Conservation (phyloP, 2,888 invertebrate species). For the Melipona bicolor region DNA sequence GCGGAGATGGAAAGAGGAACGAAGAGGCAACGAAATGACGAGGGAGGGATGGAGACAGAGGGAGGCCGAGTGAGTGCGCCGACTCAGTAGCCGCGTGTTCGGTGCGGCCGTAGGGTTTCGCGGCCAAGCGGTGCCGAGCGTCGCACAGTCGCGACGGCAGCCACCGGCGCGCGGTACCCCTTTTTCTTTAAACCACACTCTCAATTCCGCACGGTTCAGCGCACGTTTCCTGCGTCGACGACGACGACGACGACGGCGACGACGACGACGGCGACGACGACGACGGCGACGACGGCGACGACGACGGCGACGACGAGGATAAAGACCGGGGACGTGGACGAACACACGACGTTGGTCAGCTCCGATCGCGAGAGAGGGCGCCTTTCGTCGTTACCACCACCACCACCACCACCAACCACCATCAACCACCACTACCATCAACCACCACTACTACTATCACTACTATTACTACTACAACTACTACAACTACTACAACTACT, state of each 20-base stretch:
- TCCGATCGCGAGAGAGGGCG: constrained; percentile 60
- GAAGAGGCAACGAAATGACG: constrained; percentile 32
- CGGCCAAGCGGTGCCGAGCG: constrained; percentile 81
- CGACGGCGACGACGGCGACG: background rate
- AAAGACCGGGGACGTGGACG: constrained; percentile 44
- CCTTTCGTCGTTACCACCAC: constrained; percentile 53
- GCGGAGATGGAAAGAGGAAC: constrained; percentile 21
- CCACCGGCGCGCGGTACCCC: constrained; percentile 83
- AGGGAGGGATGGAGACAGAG: constrained; percentile 60
- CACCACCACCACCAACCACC: constrained; percentile 26
- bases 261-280: constrained; percentile 18
- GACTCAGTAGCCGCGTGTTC: constrained; percentile 83
- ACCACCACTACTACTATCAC: constrained; percentile 19
- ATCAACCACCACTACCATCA: constrained; percentile 42
- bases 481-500: constrained; percentile 23
- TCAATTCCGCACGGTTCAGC: constrained; percentile 70
- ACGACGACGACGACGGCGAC: constrained; percentile 51
- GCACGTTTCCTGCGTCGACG: constrained; percentile 69
- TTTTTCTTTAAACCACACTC: constrained; percentile 71
- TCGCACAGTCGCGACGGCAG: constrained; percentile 84
- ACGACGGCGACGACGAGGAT: constrained; percentile 32
- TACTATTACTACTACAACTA: constrained; percentile 24
- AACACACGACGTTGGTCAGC: constrained; percentile 33
- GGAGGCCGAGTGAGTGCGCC: constrained; percentile 77
- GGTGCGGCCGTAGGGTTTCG: constrained; percentile 81